phyloP scores from a whole-genome alignment of 2,113 vertebrate species.

The Saccopteryx bilineata region DNA sequence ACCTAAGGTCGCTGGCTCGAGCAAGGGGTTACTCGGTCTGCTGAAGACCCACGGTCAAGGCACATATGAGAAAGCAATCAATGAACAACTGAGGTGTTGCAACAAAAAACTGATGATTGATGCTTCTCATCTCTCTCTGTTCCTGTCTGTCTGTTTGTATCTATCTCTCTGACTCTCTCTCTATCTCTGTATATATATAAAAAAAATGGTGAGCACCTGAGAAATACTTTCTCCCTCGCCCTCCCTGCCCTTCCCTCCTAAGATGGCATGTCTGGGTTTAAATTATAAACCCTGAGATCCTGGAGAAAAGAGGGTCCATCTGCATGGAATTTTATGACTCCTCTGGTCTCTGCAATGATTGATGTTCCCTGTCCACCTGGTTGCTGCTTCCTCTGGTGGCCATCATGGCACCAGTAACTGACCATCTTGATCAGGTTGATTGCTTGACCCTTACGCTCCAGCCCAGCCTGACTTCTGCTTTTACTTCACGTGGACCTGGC shows the following conservation, averaged over 20 bases:
- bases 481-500: fast-evolving
- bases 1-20: too few species aligned
- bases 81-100: too few species aligned
- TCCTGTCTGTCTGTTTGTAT: too few species aligned
- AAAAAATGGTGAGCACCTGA: neutral
- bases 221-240: neutral
- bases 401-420: neutral
- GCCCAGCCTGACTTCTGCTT: neutral
- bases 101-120: too few species aligned
- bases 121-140: too few species aligned
- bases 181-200: too few species aligned
- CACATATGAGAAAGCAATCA: too few species aligned
- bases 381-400: neutral
- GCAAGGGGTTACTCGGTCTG: too few species aligned
- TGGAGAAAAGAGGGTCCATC: neutral
- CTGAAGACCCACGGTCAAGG: too few species aligned
- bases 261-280: neutral
- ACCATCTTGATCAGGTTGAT: neutral
- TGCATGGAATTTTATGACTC: neutral
- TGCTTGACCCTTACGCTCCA: neutral
- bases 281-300: neutral
- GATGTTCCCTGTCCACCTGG: fast-evolving
- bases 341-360: too few species aligned
- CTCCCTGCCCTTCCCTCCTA: fast-evolving
- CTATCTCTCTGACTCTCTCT: too few species aligned